Evolutionary conservation across 2,113 vertebrate genomes (phyloP).

Genomic region (Marmota monax): DNA sequence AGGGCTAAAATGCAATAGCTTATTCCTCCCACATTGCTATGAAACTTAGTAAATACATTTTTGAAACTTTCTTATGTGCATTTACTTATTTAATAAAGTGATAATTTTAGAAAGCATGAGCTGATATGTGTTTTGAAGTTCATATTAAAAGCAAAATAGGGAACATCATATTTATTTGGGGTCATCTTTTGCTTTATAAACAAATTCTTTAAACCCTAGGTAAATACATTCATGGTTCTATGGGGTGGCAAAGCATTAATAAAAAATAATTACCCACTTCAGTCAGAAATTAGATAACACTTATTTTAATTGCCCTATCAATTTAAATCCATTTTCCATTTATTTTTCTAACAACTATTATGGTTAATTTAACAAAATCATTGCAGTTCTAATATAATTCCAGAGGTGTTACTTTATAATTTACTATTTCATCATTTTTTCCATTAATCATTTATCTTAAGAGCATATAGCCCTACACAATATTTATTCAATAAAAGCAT

Average conservation of each 20-base stretch:
- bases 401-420: conserved; percentile 59
- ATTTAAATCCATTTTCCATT: conserved; percentile 73
- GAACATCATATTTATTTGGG: not conserved
- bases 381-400: conserved; percentile 73
- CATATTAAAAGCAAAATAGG: not conserved
- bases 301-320: conserved; percentile 73
- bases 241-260: conserved; percentile 8
- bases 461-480: not conserved
- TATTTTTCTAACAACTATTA: conserved; percentile 71
- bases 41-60: not conserved
- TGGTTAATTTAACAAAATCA: conserved; percentile 68
- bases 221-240: conserved; percentile 17
- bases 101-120: not conserved
- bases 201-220: conserved; percentile 56
- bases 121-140: conserved; percentile 22
- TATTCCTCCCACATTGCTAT: not conserved
- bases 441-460: conserved; percentile 65
- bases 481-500: conserved; percentile 39
- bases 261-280: conserved; percentile 62
- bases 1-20: not conserved
- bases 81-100: not conserved
- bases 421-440: conserved; percentile 54
- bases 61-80: not conserved
- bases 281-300: conserved; percentile 70
- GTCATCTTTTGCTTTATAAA: conserved; percentile 18